phyloP scores from a whole-genome alignment of 2,888 invertebrate species.

The Tricholauxania praeusta region DNA sequence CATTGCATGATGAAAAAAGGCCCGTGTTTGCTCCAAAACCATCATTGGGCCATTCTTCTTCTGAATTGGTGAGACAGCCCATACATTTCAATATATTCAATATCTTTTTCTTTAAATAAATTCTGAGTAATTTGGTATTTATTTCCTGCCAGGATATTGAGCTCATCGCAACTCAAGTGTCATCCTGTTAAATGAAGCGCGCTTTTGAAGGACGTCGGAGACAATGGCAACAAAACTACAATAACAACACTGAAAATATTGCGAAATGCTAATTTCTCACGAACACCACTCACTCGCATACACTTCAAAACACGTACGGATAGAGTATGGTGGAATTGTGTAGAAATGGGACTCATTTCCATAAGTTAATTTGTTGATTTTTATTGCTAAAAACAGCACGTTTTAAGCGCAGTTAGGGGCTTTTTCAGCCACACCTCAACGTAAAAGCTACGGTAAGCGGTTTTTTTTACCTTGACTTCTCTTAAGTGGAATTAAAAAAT shows the following conservation, averaged over 20 bases:
- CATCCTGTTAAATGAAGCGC: conserved; percentile 2
- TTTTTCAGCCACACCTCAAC: conserved; percentile 11
- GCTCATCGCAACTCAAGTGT: conserved; percentile 28
- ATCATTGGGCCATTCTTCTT: too few species aligned
- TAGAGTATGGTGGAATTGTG: not conserved
- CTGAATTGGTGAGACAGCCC: too few species aligned
- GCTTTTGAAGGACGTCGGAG: not conserved
- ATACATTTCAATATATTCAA: too few species aligned
- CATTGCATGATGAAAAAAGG: too few species aligned
- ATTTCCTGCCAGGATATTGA: conserved; percentile 22
- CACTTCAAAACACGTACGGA: not conserved
- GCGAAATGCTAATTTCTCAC: conserved; percentile 30
- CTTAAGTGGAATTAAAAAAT: not conserved
- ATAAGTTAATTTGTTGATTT: conserved; percentile 21
- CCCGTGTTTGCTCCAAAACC: too few species aligned
- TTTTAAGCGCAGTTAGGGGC: not conserved
- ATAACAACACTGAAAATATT: conserved; percentile 1
- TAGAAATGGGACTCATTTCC: conserved; percentile 13
- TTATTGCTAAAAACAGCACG: not conserved
- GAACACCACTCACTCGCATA: not conserved
- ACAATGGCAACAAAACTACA: not conserved
- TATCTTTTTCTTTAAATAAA: not conserved
- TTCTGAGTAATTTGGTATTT: not conserved
- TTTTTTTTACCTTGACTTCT: conserved; percentile 37
- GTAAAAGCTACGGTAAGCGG: conserved; percentile 4